Percentiles rank a stretch among this genome's conserved stretches.
phyloP scores from a whole-genome alignment of 2,888 invertebrate genomes.

The Lepidonotus clava region DNA sequence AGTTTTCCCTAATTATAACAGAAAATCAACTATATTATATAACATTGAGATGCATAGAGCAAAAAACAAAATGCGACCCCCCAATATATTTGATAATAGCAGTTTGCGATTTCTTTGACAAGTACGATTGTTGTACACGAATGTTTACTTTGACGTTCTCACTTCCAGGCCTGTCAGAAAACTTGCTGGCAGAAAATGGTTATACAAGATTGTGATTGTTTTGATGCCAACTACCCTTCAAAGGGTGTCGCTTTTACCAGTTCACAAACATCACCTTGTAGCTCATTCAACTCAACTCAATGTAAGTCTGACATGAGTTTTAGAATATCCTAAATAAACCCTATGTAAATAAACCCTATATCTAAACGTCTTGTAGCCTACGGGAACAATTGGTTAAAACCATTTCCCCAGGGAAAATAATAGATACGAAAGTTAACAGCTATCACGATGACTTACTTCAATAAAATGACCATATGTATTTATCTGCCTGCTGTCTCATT shows the following conservation, averaged over 20 bases:
- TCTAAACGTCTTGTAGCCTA: too few relatives aligned
- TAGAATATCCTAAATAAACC: neutral
- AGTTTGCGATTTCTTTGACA: too few relatives aligned
- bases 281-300: neutral
- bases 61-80: too few relatives aligned
- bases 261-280: neutral
- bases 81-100: too few relatives aligned
- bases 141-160: too few relatives aligned
- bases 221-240: constrained; percentile 19
- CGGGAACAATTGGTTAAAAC: neutral
- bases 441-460: too few relatives aligned
- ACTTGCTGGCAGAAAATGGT: constrained; percentile 39
- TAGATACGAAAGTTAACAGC: too few relatives aligned
- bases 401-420: too few relatives aligned
- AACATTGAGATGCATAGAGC: too few relatives aligned
- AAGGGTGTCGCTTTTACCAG: neutral
- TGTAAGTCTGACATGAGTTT: neutral
- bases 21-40: too few relatives aligned
- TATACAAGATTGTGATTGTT: neutral
- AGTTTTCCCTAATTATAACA: too few relatives aligned
- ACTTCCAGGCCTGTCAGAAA: constrained; percentile 47
- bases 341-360: neutral
- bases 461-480: neutral
- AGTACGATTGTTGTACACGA: too few relatives aligned
- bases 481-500: neutral